These are phyloP conservation scores for Synanthedon myopaeformis DNA, from an alignment of 2,888 invertebrate genomes.

Conservation along the genomic window DNA sequence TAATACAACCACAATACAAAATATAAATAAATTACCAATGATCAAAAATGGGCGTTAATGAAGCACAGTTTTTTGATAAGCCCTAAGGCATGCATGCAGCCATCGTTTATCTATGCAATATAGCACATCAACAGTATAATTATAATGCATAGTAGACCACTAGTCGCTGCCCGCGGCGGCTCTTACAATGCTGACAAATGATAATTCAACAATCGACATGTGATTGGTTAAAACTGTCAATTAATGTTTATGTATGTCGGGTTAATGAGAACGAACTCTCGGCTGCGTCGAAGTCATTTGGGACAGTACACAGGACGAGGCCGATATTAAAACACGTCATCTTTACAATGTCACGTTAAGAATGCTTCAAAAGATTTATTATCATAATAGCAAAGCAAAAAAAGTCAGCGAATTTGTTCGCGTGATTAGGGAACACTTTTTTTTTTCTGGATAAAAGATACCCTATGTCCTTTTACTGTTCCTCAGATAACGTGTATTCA, in stretches of 20 bases:
- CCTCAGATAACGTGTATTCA: too few relatives aligned
- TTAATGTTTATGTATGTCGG: not conserved
- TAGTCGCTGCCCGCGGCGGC: slow-evolving; percentile 13
- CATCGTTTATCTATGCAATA: not conserved
- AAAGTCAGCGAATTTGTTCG: too few relatives aligned
- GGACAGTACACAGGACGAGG: not conserved
- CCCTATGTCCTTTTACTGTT: too few relatives aligned
- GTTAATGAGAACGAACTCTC: not conserved
- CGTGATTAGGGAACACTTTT: too few relatives aligned
- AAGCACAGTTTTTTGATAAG: too few relatives aligned
- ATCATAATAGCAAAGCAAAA: too few relatives aligned
- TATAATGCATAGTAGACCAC: slow-evolving; percentile 8
- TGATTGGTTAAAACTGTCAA: slow-evolving; percentile 8
- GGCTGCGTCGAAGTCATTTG: not conserved
- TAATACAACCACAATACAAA: too few relatives aligned
- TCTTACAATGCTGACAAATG: slow-evolving; percentile 6
- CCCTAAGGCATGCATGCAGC: not conserved
- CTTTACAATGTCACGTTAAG: too few relatives aligned
- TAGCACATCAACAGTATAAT: not conserved
- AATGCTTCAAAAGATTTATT: too few relatives aligned
- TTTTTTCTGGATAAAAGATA: too few relatives aligned
- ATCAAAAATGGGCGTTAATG: too few relatives aligned
- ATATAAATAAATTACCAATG: too few relatives aligned
- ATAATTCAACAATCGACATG: slow-evolving; percentile 12
- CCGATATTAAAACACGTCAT: not conserved